Evolutionary conservation across 2,113 vertebrate species (phyloP), one percentile per base, ranked within the genome.

Genomic region (Uria lomvia): DNA sequence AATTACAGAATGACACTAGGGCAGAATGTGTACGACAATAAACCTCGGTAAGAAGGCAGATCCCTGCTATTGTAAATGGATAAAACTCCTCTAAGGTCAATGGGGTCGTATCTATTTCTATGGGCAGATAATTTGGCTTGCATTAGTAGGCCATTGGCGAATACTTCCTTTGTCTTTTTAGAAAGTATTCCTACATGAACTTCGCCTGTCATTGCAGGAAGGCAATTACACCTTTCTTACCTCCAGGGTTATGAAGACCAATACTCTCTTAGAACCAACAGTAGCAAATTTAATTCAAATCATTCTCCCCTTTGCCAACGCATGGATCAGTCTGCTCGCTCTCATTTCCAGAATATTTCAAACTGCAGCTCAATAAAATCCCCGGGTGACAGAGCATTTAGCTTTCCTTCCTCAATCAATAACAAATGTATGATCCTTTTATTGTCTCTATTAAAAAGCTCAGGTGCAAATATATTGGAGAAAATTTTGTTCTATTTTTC

Each of bases 1-100:
- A 96, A 95, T 95, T 97, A 96, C 76, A 78, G 43, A 65, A 49
- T 91, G 86, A 96, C 95, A 91, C 56, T 5, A 15, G 94, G 92
- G 76, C 80, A 94, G 76, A 95, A 66, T 82, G 73, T 45, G 73
- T 45, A 78, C 83, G 78, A 86, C 88, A 94, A 85, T 88, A 92
- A 87, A 91, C 53, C 56, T 72, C 70, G 29, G 72, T 16, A 29
- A 96, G 42, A 77, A 94, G 76, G 63, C 68, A 94, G 49, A 87
- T 91, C 70, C 62, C 47, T 81, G 38, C 76, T 53, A 52, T 63
- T 68, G 49, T 50, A 75, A 91, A 75, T 84, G 91, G 27, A 65
- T 77, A 94, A 91, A 95, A 60, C 52, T 81, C 43, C 91, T 92
- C 70, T 29, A 34, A 47, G 91, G 76, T 94, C 94, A 92, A 50